Percentiles rank a stretch among this genome's conserved stretches.
Conservation (phyloP, 2,113 vertebrate species). For the Tenrec ecaudatus region DNA sequence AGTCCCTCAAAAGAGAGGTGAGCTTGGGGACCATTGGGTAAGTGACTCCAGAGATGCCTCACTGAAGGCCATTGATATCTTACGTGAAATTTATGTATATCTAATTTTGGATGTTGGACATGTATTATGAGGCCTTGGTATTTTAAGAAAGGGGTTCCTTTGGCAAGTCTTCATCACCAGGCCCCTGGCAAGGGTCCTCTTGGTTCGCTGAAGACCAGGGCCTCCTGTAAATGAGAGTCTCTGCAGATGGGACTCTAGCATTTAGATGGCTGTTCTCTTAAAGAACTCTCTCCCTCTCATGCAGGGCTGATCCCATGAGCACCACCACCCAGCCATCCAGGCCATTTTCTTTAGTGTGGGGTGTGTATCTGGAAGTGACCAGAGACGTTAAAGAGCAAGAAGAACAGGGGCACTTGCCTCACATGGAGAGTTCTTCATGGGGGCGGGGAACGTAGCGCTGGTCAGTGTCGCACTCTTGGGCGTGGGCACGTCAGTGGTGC, state of each 20-base stretch:
- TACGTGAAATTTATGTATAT: conserved; percentile 23
- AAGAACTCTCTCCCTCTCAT: not conserved
- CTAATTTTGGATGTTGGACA: conserved; percentile 15
- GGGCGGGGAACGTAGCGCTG: conserved; percentile 92
- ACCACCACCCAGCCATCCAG: not conserved
- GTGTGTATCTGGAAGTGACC: not conserved
- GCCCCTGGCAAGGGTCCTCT: not conserved
- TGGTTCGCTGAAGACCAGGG: not conserved
- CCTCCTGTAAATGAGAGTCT: not conserved
- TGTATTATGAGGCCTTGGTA: not conserved
- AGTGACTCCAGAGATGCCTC: not conserved
- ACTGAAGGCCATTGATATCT: not conserved
- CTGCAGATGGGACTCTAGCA: not conserved
- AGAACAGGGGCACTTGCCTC: conserved; percentile 88
- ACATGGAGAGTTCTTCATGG: conserved; percentile 95
- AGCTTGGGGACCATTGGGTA: not conserved
- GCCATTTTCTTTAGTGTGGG: not conserved
- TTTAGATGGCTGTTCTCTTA: not conserved
- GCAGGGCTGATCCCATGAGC: not conserved
- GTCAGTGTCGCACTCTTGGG: conserved; percentile 87
- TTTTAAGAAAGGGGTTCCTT: conserved; percentile 16
- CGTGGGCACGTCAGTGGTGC: conserved; percentile 88
- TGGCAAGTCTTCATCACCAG: not conserved
- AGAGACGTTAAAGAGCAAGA: not conserved
- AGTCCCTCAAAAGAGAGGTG: no score